Evolutionary conservation across 2,113 vertebrate genomes (phyloP).

Genomic region (Lamprologus lemairii): DNA sequence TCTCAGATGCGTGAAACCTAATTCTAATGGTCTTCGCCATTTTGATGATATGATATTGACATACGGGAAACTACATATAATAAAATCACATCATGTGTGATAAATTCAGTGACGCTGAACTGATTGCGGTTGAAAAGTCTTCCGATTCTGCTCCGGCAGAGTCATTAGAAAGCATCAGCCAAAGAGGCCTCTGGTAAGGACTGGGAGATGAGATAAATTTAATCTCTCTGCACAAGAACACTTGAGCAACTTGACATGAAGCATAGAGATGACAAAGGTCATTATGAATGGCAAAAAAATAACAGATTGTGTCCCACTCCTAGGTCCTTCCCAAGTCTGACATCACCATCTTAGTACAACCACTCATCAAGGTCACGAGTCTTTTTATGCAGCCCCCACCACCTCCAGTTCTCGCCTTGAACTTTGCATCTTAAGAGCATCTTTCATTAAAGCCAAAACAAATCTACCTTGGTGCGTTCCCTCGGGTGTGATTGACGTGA

Average conservation of each 20-base stretch:
- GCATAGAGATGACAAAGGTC: background rate
- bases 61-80: background rate
- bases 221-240: background rate
- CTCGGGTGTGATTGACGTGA: constrained; percentile 8
- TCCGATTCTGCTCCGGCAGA: background rate
- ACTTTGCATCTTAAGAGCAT: background rate
- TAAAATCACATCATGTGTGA: background rate
- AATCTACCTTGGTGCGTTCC: constrained; percentile 23
- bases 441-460: constrained; percentile 24
- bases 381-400: background rate
- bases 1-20: background rate
- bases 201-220: background rate
- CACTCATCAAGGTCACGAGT: background rate
- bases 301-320: background rate
- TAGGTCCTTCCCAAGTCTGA: background rate
- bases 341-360: background rate
- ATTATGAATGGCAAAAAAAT: background rate
- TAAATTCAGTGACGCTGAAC: background rate
- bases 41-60: background rate
- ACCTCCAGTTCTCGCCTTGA: background rate
- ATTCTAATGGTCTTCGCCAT: background rate
- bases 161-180: background rate
- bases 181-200: background rate
- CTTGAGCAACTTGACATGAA: background rate
- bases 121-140: background rate